Evolutionary conservation across 2,888 invertebrate genomes (phyloP).

Genomic region (Acrobasis suavella): DNA sequence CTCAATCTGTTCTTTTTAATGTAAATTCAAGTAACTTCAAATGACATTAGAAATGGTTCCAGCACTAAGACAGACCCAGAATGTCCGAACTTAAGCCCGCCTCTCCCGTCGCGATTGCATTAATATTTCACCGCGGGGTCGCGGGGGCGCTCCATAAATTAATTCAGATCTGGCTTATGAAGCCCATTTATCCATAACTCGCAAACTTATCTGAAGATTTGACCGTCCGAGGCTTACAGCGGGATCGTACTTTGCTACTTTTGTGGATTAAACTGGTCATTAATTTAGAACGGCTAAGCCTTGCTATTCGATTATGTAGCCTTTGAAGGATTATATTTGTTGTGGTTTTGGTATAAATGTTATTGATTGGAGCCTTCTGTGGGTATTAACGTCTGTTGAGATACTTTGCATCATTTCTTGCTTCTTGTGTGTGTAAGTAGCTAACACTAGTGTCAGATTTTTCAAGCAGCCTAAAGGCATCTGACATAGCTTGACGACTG

Average conservation of each 20-base stretch:
- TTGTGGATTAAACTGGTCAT: conserved; percentile 42
- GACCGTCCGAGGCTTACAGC: conserved; percentile 34
- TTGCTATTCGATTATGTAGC: conserved; percentile 38
- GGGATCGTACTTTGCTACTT: conserved; percentile 36
- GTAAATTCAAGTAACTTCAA: too few species aligned
- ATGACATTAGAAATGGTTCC: too few species aligned
- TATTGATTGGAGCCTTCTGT: neutral
- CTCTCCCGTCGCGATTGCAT: conserved; percentile 30
- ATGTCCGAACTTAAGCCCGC: too few species aligned
- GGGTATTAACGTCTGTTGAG: neutral
- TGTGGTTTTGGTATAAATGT: neutral
- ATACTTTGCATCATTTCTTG: too few species aligned
- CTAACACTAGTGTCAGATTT: too few species aligned
- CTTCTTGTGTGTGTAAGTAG: too few species aligned
- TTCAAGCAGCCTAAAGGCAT: too few species aligned
- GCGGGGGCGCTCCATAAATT: conserved; percentile 54
- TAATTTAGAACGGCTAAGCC: conserved; percentile 42
- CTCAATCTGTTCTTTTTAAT: too few species aligned
- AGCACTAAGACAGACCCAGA: too few species aligned
- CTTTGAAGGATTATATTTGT: conserved; percentile 19
- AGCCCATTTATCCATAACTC: conserved; percentile 57
- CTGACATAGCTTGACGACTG: too few species aligned
- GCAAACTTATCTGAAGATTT: conserved; percentile 51
- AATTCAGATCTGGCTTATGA: conserved; percentile 60
- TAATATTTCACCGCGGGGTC: conserved; percentile 54